Evolutionary conservation across 2,888 invertebrate species (phyloP).

Genomic region (Cephus runcator): DNA sequence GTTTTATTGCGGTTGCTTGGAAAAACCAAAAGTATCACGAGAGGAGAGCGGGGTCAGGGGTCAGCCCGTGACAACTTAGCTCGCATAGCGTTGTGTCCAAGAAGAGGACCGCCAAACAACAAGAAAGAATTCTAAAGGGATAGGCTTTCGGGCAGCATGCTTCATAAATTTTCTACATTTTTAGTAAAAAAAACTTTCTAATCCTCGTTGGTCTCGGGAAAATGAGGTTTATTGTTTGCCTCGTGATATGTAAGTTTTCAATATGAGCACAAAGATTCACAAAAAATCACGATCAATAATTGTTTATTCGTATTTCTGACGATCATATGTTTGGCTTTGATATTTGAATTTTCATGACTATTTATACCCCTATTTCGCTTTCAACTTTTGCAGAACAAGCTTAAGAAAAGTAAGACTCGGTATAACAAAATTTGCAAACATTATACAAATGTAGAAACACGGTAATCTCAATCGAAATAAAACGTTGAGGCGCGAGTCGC

Average conservation of each 20-base stretch:
- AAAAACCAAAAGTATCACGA: conserved; percentile 1
- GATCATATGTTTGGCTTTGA: no score
- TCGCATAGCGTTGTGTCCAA: conserved; percentile 13
- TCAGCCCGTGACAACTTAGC: conserved; percentile 22
- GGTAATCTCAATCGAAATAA: no score
- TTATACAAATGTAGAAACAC: no score
- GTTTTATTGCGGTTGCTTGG: conserved; percentile 10
- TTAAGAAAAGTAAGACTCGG: no score
- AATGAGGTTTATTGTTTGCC: conserved; percentile 30
- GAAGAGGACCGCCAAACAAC: conserved; percentile 3
- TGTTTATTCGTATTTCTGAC: neutral
- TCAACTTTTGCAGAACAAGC: no score
- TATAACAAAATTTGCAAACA: no score
- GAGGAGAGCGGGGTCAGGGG: conserved; percentile 8
- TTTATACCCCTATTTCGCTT: no score
- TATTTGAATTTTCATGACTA: no score
- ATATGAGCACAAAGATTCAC: conserved; percentile 6
- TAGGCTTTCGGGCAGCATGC: conserved; percentile 4
- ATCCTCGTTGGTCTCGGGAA: conserved; percentile 19
- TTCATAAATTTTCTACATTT: conserved; percentile 30
- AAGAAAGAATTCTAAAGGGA: no score
- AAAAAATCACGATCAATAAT: neutral
- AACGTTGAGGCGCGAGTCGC: no score
- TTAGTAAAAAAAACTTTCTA: conserved; percentile 19
- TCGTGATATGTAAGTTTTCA: conserved; percentile 11